Base-by-base conservation (phyloP, 2,888 invertebrate species). In the Bruchidius siliquastri region DNA sequence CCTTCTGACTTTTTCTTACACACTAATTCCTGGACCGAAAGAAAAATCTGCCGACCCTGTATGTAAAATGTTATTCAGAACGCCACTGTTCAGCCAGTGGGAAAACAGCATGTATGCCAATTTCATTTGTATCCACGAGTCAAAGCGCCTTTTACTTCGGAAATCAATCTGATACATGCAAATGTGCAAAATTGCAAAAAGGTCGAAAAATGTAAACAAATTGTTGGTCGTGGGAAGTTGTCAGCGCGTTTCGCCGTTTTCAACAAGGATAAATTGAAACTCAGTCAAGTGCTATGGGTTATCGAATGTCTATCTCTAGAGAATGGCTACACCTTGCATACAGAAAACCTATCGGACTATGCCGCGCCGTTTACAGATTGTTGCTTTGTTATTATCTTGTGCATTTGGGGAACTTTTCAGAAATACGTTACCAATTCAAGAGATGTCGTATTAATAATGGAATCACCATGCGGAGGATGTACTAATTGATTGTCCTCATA, bases 111-210 rank as follows among this genome's bases (percentile, higher is more conserved):
- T 49, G 49, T 49, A 49, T 49, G 49, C 49, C 49, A 1, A 13
- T 49, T 49, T 49, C 49, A 49, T 49, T 49, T 49, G 49, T 49
- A 49, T 49, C 49, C 49, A 49, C 49, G 49, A 49, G 49, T 49
- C 49, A 49, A 26, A 49, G 76, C 79, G 74, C 77, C 80, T 80
- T 78, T 80, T 80, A 80, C 80, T 79, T 78, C 72, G 76, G 72
- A 76, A 77, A 74, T 75, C 73, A 74, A 77, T 75, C 74, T 76
- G 67, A 75, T 76, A 75, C 76, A 76, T 74, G 74, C 71, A 22
- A 68, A 68, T 68, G 22, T 21, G 71, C 69, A 32, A 49, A 71
- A 75, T 71, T 72, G 49, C 68, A 73, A 74, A 73, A 73, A 21
- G 26, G 68, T 21, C 68, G 72, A 75, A 76, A 72, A 75, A 72